These are phyloP conservation scores for Aphelinus atriplicis DNA, from an alignment of 1,140 invertebrate species.

Conservation along the genomic window DNA sequence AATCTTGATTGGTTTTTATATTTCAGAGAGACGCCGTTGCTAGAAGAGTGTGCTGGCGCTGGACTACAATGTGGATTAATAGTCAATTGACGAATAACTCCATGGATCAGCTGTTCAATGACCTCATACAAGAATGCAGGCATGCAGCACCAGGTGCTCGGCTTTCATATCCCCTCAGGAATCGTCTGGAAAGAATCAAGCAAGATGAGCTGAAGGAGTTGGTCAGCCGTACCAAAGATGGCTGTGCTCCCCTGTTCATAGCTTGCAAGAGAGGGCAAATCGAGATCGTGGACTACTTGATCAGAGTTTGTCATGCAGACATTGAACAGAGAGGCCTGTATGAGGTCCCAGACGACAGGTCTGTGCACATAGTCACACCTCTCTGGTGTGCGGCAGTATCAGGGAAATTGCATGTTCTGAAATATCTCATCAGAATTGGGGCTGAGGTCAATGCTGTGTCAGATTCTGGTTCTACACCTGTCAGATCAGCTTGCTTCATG, in stretches of 20 bases:
- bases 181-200: slow-evolving; percentile 72
- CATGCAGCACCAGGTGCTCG: slow-evolving; percentile 74
- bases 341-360: slow-evolving; percentile 76
- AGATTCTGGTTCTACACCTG: slow-evolving; percentile 88
- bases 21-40: slow-evolving; percentile 24
- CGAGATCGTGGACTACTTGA: slow-evolving; percentile 89
- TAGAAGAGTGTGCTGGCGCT: slow-evolving; percentile 38
- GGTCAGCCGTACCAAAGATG: slow-evolving; percentile 74
- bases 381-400: slow-evolving; percentile 94
- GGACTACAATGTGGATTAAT: slow-evolving; percentile 49
- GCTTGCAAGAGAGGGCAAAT: slow-evolving; percentile 86
- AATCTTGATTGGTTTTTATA: slow-evolving; percentile 11
- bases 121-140: slow-evolving; percentile 77
- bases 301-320: slow-evolving; percentile 82
- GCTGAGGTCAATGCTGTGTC: slow-evolving; percentile 87
- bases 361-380: slow-evolving; percentile 85
- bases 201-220: slow-evolving; percentile 71
- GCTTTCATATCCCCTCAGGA: slow-evolving; percentile 73
- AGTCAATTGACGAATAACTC: slow-evolving; percentile 60
- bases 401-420: slow-evolving; percentile 82
- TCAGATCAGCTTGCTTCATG: slow-evolving; percentile 93
- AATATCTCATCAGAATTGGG: slow-evolving; percentile 80
- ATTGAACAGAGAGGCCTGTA: slow-evolving; percentile 85
- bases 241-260: slow-evolving; percentile 88
- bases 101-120: slow-evolving; percentile 72